These are phyloP conservation scores for Masnerella sp. DNA, from an alignment of 2,888 invertebrate genomes.

Conservation along the genomic window DNA sequence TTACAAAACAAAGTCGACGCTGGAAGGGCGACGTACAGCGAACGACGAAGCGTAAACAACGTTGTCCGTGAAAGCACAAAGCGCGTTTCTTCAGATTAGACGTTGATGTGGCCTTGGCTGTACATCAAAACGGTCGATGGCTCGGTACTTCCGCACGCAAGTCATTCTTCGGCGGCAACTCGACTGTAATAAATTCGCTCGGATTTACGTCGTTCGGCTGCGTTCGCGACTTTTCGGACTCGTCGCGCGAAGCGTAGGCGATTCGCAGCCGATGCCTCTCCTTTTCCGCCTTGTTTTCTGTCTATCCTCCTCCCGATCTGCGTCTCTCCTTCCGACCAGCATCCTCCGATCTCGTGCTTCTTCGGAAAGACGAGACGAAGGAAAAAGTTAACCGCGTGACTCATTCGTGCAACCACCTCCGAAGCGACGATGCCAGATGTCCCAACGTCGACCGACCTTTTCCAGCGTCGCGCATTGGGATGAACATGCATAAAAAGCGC, in stretches of 20 bases:
- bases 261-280: constrained; percentile 45
- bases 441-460: too few species aligned
- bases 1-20: too few species aligned
- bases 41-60: not conserved
- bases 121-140: constrained; percentile 40
- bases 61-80: constrained; percentile 21
- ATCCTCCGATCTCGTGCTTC: constrained; percentile 47
- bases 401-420: constrained; percentile 40
- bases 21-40: too few species aligned
- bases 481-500: too few species aligned
- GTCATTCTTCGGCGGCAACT: constrained; percentile 37
- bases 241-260: constrained; percentile 33
- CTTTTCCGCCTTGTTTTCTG: constrained; percentile 13
- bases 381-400: constrained; percentile 46
- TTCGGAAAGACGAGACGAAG: constrained; percentile 51
- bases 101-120: constrained; percentile 41
- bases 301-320: not conserved
- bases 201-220: constrained; percentile 49
- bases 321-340: constrained; percentile 5
- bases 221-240: constrained; percentile 19
- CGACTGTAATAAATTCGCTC: constrained; percentile 62
- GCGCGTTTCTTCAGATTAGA: constrained; percentile 14
- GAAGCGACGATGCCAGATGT: constrained; percentile 45
- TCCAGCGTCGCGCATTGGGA: too few species aligned
- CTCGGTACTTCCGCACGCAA: constrained; percentile 30